phyloP scores from a whole-genome alignment of 2,888 invertebrate genomes.

The Baccha elongata region DNA sequence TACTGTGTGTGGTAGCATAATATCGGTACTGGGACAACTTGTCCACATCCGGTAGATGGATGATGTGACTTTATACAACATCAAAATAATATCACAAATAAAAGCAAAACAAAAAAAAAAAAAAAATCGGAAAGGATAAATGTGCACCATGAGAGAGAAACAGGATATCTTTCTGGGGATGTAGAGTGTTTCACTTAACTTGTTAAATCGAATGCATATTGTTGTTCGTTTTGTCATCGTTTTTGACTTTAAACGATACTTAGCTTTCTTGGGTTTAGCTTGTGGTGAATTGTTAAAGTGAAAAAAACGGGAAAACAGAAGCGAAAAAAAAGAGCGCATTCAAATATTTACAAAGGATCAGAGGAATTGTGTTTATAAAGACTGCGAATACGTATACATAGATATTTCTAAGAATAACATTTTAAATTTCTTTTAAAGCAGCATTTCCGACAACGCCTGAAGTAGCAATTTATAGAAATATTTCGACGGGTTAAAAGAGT shows the following conservation, averaged over 20 bases:
- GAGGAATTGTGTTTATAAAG: too few relatives aligned
- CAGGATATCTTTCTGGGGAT: conserved; percentile 55
- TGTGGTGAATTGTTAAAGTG: too few relatives aligned
- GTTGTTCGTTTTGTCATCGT: not conserved
- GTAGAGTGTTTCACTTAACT: conserved; percentile 58
- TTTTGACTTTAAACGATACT: conserved; percentile 1
- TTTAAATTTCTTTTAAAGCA: too few relatives aligned
- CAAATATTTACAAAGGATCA: too few relatives aligned
- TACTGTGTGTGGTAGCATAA: conserved; percentile 3
- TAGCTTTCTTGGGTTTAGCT: too few relatives aligned
- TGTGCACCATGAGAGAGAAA: conserved; percentile 15
- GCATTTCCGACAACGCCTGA: too few relatives aligned
- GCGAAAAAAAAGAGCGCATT: too few relatives aligned
- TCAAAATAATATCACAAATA: conserved; percentile 53
- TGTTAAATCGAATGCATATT: conserved; percentile 60
- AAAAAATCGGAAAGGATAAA: conserved; percentile 14
- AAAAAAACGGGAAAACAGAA: too few relatives aligned
- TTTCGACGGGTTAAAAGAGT: too few relatives aligned
- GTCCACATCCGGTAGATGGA: conserved; percentile 30
- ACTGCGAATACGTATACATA: too few relatives aligned
- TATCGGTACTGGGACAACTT: conserved; percentile 36
- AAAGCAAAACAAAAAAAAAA: conserved; percentile 29
- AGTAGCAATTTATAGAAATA: too few relatives aligned
- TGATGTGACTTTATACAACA: not conserved
- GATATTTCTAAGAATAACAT: too few relatives aligned